Evolutionary conservation across 2,797 vertebrate genomes (phyloP), one percentile per base, ranked within the genome.

Genomic region (Phylloscopus collybita): DNA sequence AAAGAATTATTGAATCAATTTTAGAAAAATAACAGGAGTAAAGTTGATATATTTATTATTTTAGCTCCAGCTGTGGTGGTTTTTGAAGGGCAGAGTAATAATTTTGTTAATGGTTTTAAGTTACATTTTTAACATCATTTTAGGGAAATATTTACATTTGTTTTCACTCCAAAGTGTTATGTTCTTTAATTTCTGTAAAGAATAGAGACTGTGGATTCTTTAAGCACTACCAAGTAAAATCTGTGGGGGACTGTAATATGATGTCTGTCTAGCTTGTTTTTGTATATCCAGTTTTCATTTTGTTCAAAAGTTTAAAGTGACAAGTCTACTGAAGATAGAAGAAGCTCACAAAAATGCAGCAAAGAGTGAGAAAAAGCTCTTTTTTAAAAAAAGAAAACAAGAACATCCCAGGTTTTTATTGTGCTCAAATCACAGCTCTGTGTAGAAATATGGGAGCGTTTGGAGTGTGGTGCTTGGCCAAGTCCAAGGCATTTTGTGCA

Each of bases 101-200:
- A 12, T 79, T 74, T 16, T 56, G 9, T 40, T 78, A 60, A 29
- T 54, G 20, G 8, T 51, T 85, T 80, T 40, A 26, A 66, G 60
- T 83, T 86, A 8, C 2, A 84, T 92, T 92, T 95, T 53, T 7
- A 51, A 8, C 13, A 11, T 45, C 0, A 3, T 40, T 87, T 85
- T 59, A 47, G 42, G 20, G 22, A 57, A 51, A 10, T 27, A 34
- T 80, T 88, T 80, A 19, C 1, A 1, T 51, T 84, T 92, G n/a
- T 84, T 90, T 71, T 29, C 93, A 80, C 36, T 38, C 3, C 4
- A 23, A 54, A 93, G 49, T 90, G 61, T 83, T 86, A 71, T 80
- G 26, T 69, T 19, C 49, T 83, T 95, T 94, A 81, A 38, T 95
- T 91, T 94, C 69, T 91, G 27, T 65, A 34, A 72, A 27, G 75